Base-by-base conservation (phyloP, 1,140 invertebrate species). In the Hycleus cichorii region DNA sequence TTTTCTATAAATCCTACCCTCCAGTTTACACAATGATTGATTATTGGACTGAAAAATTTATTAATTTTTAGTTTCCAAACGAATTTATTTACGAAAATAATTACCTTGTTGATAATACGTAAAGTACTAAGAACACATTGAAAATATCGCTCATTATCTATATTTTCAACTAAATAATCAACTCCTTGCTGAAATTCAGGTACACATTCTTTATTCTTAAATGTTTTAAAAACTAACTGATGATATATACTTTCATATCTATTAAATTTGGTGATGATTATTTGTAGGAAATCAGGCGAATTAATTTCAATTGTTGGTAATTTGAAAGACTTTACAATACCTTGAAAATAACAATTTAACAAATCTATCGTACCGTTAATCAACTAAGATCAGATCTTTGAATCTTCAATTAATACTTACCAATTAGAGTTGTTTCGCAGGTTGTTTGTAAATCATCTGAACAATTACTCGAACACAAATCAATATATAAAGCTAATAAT, bases 401-500 rank as follows among this genome's bases (percentile, higher is more conserved):
- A 18, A 18, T 18, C 18, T 1, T 18, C 18, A 18, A 18, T 18
- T 18, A 18, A 18, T 4, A 32, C 32, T 32, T 32, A 32, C 32
- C 64, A 55, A 67, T 62, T 18, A 66, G 64, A 12, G 64, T 24
- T 32, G 45, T 49, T 57, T 67, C 66, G 49, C 52, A 44, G 39
- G 10, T 32, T 47, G 27, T 32, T 50, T 57, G 63, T 25, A 58
- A 42, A n/a, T 47, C 27, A 9, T 57, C 27, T 25, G 11, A 26
- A 49, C 60, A 64, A 51, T 43, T 57, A 43, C 49, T 52, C 10
- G 18, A n/a, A 39, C 6, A 32, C 26, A 66, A 5, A 58, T 69
- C 67, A 40, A 46, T 60, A 39, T 56, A 51, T 11, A 70, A 56
- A 24, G 63, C 46, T 40, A 64, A 60, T 18, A 70, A 54, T 47